Conservation (phyloP, 2,888 invertebrate species). For the Perizoma flavofasciatum region DNA sequence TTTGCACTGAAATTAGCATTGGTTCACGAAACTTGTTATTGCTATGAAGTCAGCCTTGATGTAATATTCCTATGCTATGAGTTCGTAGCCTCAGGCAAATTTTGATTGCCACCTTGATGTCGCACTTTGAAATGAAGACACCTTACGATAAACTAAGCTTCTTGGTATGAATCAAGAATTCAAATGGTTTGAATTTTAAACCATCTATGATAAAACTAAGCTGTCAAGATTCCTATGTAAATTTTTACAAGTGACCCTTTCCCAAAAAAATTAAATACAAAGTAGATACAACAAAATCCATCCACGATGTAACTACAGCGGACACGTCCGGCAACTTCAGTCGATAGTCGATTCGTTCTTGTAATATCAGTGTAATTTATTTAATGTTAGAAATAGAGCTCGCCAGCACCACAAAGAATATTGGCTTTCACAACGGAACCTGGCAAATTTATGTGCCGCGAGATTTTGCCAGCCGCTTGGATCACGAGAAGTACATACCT, state of each 20-base stretch:
- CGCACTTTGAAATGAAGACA: conserved; percentile 35
- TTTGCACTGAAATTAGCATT: conserved; percentile 38
- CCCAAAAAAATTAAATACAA: conserved; percentile 30
- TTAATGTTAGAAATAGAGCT: conserved; percentile 82
- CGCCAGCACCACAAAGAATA: conserved; percentile 80
- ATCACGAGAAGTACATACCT: conserved; percentile 59
- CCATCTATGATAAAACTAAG: conserved; percentile 21
- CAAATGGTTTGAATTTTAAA: conserved; percentile 1
- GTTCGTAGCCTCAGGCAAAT: conserved; percentile 34
- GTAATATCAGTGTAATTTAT: conserved; percentile 82
- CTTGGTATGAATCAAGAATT: conserved; percentile 7
- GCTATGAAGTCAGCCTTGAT: conserved; percentile 41
- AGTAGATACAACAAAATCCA: conserved; percentile 53
- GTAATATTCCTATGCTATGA: conserved; percentile 40
- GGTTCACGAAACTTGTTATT: conserved; percentile 41
- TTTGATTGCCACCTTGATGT: conserved; percentile 38
- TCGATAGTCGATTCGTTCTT: conserved; percentile 71
- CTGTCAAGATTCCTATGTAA: conserved; percentile 20
- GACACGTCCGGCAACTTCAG: conserved; percentile 74
- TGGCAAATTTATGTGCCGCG: conserved; percentile 77
- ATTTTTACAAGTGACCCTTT: conserved; percentile 6
- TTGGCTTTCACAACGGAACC: conserved; percentile 83
- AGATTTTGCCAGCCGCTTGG: conserved; percentile 70
- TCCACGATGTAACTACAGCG: conserved; percentile 67
- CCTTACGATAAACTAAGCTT: conserved; percentile 22